These are phyloP conservation scores for Diadumene lineata DNA, from an alignment of 92 coral and sea anemone genomes.

Conservation along the genomic window DNA sequence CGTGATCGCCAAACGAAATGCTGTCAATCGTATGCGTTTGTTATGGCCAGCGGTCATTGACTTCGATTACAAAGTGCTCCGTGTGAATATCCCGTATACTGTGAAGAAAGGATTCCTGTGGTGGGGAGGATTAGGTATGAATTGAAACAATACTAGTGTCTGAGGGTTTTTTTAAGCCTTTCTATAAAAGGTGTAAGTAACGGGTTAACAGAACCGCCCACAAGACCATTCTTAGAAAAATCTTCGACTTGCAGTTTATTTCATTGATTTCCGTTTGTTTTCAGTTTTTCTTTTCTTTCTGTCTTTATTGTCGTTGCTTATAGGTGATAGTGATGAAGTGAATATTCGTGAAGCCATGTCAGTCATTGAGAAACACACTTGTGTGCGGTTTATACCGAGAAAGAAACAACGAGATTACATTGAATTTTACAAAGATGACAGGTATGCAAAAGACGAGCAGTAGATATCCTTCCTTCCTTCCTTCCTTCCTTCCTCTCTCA, in stretches of 20 bases:
- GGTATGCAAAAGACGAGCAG: background rate
- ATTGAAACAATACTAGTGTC: background rate
- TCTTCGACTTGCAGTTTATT: background rate
- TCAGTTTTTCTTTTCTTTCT: background rate
- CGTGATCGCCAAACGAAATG: slow-evolving; percentile 42
- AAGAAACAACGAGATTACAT: slow-evolving; percentile 58
- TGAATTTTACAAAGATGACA: slow-evolving; percentile 55
- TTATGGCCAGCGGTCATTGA: slow-evolving; percentile 73
- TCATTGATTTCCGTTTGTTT: background rate
- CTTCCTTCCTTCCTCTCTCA: background rate
- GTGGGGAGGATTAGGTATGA: slow-evolving; percentile 64
- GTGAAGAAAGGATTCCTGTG: slow-evolving; percentile 64
- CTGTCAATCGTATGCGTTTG: slow-evolving; percentile 39
- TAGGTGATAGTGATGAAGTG: slow-evolving; percentile 38
- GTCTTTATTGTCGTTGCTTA: background rate
- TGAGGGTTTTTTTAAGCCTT: background rate
- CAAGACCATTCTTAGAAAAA: background rate
- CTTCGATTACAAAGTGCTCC: slow-evolving; percentile 37
- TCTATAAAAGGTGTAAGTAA: background rate
- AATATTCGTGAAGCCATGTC: slow-evolving; percentile 70
- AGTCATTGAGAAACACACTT: slow-evolving; percentile 76
- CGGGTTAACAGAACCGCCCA: background rate
- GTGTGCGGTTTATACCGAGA: slow-evolving; percentile 65
- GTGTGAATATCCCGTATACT: slow-evolving; percentile 70
- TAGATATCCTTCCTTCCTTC: background rate